Conservation (phyloP, 2,888 invertebrate genomes). For the Bursaphelenchus okinawaensis region DNA sequence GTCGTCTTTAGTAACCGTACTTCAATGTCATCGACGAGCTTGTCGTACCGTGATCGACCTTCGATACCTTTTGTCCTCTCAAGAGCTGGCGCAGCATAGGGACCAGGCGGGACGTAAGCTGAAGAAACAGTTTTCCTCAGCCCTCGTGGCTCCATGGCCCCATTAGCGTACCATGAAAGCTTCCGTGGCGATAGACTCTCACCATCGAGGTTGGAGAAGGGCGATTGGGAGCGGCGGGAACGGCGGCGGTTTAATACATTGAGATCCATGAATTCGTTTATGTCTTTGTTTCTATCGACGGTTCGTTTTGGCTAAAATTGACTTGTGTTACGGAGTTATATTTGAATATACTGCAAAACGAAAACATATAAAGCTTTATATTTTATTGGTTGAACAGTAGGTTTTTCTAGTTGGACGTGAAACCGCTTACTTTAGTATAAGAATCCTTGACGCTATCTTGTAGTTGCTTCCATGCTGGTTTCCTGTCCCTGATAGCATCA, state of each 20-base stretch:
- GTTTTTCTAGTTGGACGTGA: too few species aligned
- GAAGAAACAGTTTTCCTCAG: constrained; percentile 12
- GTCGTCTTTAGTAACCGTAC: constrained; percentile 37
- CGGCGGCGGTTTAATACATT: constrained; percentile 31
- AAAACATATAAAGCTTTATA: constrained; percentile 4
- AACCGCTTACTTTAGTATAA: constrained; percentile 44
- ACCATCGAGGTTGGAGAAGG: constrained; percentile 38
- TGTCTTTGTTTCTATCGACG: constrained; percentile 42
- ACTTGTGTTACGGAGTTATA: too few species aligned
- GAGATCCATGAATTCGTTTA: constrained; percentile 43
- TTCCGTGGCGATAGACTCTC: constrained; percentile 34
- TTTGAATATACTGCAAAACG: too few species aligned
- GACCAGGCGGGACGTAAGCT: constrained; percentile 26
- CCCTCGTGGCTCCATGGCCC: constrained; percentile 31
- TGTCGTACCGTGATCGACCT: constrained; percentile 40
- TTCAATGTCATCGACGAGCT: constrained; percentile 44
- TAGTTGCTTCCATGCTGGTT: constrained; percentile 52
- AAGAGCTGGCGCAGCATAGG: constrained; percentile 54
- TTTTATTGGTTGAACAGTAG: too few species aligned
- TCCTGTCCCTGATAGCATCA: constrained; percentile 34
- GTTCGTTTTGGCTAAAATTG: constrained; percentile 41
- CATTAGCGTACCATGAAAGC: constrained; percentile 26
- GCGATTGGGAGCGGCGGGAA: constrained; percentile 35
- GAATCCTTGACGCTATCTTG: constrained; percentile 51
- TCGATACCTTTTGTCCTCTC: constrained; percentile 46